Base-by-base conservation (phyloP, 2,888 invertebrate genomes). In the Desoria tigrina region DNA sequence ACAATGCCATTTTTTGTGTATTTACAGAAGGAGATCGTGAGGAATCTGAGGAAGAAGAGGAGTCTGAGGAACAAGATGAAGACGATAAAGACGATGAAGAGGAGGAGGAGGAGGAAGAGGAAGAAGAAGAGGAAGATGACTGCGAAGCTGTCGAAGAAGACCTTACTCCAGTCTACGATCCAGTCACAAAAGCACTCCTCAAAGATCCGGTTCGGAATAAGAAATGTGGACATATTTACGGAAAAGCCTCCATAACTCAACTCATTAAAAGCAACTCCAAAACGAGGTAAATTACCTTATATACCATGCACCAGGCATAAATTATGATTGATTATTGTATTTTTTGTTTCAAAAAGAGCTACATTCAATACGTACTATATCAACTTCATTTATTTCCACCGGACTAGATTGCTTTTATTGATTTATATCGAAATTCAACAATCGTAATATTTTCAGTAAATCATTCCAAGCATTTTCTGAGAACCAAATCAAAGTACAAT, bases 221-320 rank as follows among this genome's bases (percentile, higher is more conserved):
- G 18, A 55, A 50, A 3, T 74, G 73, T 51, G 65, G 65, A 16
- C 73, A 74, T 51, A 65, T 74, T 54, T 74, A 71, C 50, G 73
- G 69, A 3, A 63, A 69, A 23, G 49, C 55, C 6, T 27, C 69
- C 11, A 68, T 71, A 11, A 18, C 62, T 23, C 63, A 68, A 45
- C 26, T 69, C 6, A 55, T 70, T 2, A 66, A 56, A 50, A 23
- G 28, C 24, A 54, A 18, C 18, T 28, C n/a, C 2, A 57, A 57
- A 42, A 18, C 32, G 21, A 57, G 24, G 55, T 55, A 66, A 16
- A 21, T 39, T 9, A 11, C 39, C 39, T n/a, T n/a, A n/a, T n/a
- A n/a, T n/a, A n/a, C n/a, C n/a, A n/a, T n/a, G n/a, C n/a, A n/a
- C n/a, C n/a, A n/a, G n/a, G n/a, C n/a, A n/a, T n/a, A n/a, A n/a